phyloP scores from a whole-genome alignment of 2,888 invertebrate species.

The Autographa pulchrina region DNA sequence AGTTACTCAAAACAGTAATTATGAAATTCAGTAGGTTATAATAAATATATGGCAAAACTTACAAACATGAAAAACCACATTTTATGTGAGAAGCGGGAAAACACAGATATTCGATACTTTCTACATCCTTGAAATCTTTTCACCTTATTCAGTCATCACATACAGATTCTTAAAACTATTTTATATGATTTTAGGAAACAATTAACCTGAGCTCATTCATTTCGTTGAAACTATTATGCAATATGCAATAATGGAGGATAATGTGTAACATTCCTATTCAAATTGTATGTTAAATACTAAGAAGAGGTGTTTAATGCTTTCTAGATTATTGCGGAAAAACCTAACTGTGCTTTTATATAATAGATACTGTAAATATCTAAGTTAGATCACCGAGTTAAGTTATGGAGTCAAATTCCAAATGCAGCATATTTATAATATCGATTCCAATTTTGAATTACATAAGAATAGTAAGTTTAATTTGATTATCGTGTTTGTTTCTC shows the following conservation, averaged over 20 bases:
- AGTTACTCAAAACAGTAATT: too few relatives aligned
- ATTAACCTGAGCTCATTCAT: neutral
- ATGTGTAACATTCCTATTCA: slow-evolving; percentile 41
- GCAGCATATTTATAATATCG: too few relatives aligned
- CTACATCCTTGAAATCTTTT: neutral
- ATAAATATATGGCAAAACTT: too few relatives aligned
- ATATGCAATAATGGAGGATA: slow-evolving; percentile 32
- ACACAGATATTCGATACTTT: neutral
- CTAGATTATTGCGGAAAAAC: slow-evolving; percentile 30
- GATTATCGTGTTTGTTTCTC: neutral
- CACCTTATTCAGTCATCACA: slow-evolving; percentile 11
- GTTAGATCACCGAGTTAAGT: neutral
- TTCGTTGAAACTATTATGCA: slow-evolving; percentile 30
- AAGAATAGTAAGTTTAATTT: neutral
- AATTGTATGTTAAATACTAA: slow-evolving; percentile 30
- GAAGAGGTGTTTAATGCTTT: slow-evolving; percentile 23
- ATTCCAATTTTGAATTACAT: too few relatives aligned
- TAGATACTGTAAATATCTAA: neutral
- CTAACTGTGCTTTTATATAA: neutral
- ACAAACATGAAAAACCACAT: neutral
- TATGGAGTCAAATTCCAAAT: neutral
- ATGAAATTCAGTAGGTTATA: too few relatives aligned
- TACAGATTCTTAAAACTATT: slow-evolving; percentile 6
- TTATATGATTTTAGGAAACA: slow-evolving; percentile 20
- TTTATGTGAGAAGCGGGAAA: neutral